Evolutionary conservation across 1,140 invertebrate species (phyloP), one percentile per base, ranked within the genome.

Genomic region (Rhagoletis zephyria): DNA sequence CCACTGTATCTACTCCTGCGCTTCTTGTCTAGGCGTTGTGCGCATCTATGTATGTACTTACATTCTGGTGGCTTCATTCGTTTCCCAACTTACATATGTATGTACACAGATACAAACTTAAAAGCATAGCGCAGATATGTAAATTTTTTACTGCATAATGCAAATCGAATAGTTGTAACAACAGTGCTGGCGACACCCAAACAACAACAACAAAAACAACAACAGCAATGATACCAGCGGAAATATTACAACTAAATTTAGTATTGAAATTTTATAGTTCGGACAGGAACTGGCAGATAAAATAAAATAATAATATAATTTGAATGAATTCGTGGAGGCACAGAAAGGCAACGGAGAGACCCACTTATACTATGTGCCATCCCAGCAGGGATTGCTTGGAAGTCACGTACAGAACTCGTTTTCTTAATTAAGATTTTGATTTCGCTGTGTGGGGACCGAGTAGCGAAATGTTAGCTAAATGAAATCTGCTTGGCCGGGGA

Each of bases 101-200:
- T n/a, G 12, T 42, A 48, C 4, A 56, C 16, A 30, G 40, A 70
- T n/a, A 10, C 40, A 12, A 12, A 42, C 67, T 4, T 0, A 42
- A 40, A 70, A 74, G 56, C 19, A 59, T 16, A 14, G 48, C 48
- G 14, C n/a, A 59, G 48, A 81, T 81, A 81, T 81, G n/a, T 56
- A 81, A 81, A 81, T 81, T 56, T 81, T 81, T 59, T 81, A 81
- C 74, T 81, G 74, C 74, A 81, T 81, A 81, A 81, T 81, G 74
- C 74, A 81, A 81, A 81, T 81, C 42, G 42, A 81, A 81, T 81
- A 81, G 74, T 56, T 56, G 19, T 10, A 56, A 81, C 48, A 81
- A 51, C 16, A 51, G 10, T 42, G 40, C 30, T 14, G 12, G 5
- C 9, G 16, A 16, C 67, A 74, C 51, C 10, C 51, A 3, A 56